Base-by-base conservation (phyloP, 1,140 invertebrate species). In the Spodoptera litura region DNA sequence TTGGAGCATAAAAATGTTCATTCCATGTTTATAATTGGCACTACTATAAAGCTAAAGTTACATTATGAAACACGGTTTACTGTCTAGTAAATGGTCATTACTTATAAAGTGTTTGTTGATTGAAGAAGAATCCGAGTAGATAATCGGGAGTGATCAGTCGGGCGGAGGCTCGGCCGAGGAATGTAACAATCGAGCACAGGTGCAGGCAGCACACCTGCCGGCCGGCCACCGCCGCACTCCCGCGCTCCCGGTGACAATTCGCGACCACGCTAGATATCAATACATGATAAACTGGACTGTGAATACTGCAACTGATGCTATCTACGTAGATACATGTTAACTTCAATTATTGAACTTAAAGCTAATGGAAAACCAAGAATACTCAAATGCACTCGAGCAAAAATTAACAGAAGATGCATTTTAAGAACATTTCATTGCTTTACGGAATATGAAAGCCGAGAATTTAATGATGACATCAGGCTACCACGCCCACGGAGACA, bases 51-150 rank as follows among this genome's bases (percentile, higher is more conserved):
- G 38, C 27, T 20, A 20, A 25, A 74, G 52, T n/a, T 35, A 59
- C 38, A 52, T 31, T 44, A 38, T 12, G 51, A 52, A 25, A 52
- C 55, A 71, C 44, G 38, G 56, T 61, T 52, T 71, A 71, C 25
- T 62, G 59, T 53, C 59, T 2, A 51, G 13, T 62, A 64, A 59
- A 75, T 20, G 59, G 59, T 62, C 73, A 35, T 75, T 71, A 71
- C 68, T 64, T 75, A 75, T 75, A 75, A 74, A 75, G 44, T 71
- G 77, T 71, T 71, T 78, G 56, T 62, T 78, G 77, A 78, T 78
- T 79, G 78, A 79, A 79, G 71, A 56, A 79, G 72, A 68, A 79
- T 79, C 78, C 59, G 25, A 62, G 55, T 68, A 74, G 71, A 75
- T 75, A 79, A 79, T 79, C 78, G 68, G 49, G 49, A 75, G 73